Evolutionary conservation across 2,113 vertebrate species (phyloP).

Genomic region (Pelusios castaneus): DNA sequence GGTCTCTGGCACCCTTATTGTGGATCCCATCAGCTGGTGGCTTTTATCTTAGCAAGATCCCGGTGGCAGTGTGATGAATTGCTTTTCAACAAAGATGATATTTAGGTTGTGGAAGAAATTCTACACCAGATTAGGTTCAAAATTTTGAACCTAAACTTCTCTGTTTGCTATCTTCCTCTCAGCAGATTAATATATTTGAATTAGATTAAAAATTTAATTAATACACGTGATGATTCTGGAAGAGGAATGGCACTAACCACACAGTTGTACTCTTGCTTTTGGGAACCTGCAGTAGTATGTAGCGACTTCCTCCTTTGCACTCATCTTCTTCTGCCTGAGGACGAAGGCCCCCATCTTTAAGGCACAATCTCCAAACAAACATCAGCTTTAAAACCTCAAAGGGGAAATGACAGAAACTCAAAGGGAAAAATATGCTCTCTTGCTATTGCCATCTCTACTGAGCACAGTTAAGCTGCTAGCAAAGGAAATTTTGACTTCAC

Average conservation of each 20-base stretch:
- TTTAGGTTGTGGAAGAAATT: not conserved
- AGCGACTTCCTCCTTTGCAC: not conserved
- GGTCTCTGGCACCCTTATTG: not conserved
- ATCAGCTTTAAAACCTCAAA: not conserved
- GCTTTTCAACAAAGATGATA: not conserved
- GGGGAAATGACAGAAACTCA: not conserved
- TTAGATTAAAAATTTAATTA: not conserved
- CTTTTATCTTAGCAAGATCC: not conserved
- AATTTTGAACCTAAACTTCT: not conserved
- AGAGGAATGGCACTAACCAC: not conserved
- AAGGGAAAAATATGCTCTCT: not conserved
- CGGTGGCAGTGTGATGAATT: not conserved
- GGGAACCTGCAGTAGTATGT: not conserved
- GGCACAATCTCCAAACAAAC: not conserved
- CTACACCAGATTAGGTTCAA: not conserved
- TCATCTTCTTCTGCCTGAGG: not conserved
- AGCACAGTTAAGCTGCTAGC: constrained; percentile 11
- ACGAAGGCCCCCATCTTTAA: not conserved
- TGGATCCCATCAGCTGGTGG: not conserved
- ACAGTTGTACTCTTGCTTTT: not conserved
- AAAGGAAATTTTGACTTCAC: not conserved
- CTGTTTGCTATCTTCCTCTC: not conserved
- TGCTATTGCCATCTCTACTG: constrained; percentile 14
- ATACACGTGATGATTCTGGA: not conserved
- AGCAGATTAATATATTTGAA: not conserved